Evolutionary conservation across 2,113 vertebrate species (phyloP).

Genomic region (Oxygymnocypris stewartii): DNA sequence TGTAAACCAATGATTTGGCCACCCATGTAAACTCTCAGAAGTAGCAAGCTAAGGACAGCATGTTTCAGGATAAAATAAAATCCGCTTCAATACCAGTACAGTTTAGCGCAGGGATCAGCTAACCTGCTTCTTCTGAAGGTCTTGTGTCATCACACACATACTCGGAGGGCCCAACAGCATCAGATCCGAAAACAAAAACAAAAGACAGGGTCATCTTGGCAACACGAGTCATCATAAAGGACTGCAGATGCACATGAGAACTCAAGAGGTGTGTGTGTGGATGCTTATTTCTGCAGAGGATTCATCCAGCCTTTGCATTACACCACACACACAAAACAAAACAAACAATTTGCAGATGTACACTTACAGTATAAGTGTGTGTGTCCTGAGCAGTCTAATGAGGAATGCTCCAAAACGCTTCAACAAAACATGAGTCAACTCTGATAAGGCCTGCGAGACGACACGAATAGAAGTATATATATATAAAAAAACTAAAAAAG

Average conservation of each 20-base stretch:
- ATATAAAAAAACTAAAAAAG: slow-evolving; percentile 66
- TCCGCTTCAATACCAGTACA: slow-evolving; percentile 59
- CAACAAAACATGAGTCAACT: slow-evolving; percentile 57
- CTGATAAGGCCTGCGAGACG: slow-evolving; percentile 28
- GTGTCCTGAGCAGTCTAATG: slow-evolving; percentile 46
- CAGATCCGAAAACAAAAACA: slow-evolving; percentile 7
- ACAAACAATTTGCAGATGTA: background rate
- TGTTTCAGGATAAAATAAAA: slow-evolving; percentile 66
- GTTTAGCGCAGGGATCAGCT: slow-evolving; percentile 49
- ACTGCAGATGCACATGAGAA: slow-evolving; percentile 10
- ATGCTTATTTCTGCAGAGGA: slow-evolving; percentile 5
- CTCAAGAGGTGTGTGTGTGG: background rate
- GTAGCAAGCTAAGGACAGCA: slow-evolving; percentile 60
- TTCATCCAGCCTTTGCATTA: slow-evolving; percentile 14
- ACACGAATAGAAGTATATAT: slow-evolving; percentile 48
- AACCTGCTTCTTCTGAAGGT: background rate
- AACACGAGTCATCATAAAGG: background rate
- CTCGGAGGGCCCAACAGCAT: background rate
- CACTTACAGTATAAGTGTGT: slow-evolving; percentile 27
- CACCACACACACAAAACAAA: background rate
- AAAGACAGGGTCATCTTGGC: slow-evolving; percentile 7
- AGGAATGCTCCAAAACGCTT: slow-evolving; percentile 31
- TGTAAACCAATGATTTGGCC: slow-evolving; percentile 77
- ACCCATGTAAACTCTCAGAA: slow-evolving; percentile 54
- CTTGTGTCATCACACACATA: slow-evolving; percentile 34